These are phyloP conservation scores for Perodicticus potto DNA, from an alignment of 2,797 vertebrate species.

Conservation along the genomic window DNA sequence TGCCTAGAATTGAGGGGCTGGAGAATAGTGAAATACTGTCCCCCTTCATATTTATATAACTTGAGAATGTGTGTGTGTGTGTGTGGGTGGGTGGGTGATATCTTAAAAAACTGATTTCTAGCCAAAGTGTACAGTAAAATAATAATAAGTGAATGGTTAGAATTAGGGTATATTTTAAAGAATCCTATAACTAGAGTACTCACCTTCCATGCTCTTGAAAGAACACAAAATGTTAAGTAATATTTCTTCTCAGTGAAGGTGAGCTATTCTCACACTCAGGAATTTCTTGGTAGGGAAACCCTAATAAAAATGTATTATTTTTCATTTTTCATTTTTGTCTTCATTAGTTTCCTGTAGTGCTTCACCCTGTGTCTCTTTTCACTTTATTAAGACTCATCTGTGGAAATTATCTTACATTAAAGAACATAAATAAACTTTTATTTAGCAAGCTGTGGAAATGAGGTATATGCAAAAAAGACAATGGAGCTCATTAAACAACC, in stretches of 20 bases:
- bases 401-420: constrained; percentile 80
- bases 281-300: constrained; percentile 60
- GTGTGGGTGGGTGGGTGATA: background rate
- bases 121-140: background rate
- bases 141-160: background rate
- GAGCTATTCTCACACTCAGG: constrained; percentile 46
- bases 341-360: constrained; percentile 82
- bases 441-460: constrained; percentile 82
- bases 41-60: background rate
- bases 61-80: too few species aligned
- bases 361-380: constrained; percentile 60
- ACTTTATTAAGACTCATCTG: constrained; percentile 84
- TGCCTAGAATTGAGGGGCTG: background rate
- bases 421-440: constrained; percentile 86
- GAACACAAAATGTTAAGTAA: background rate
- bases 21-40: background rate
- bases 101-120: background rate
- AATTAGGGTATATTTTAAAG: background rate
- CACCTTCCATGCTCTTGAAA: background rate
- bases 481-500: constrained; percentile 84
- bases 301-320: constrained; percentile 80
- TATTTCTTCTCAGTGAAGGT: constrained; percentile 37
- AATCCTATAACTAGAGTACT: background rate
- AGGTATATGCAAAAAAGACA: constrained; percentile 68
- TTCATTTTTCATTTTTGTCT: constrained; percentile 85